Evolutionary conservation across 2,888 invertebrate genomes (phyloP).

Genomic region (Latrodectus elegans): DNA sequence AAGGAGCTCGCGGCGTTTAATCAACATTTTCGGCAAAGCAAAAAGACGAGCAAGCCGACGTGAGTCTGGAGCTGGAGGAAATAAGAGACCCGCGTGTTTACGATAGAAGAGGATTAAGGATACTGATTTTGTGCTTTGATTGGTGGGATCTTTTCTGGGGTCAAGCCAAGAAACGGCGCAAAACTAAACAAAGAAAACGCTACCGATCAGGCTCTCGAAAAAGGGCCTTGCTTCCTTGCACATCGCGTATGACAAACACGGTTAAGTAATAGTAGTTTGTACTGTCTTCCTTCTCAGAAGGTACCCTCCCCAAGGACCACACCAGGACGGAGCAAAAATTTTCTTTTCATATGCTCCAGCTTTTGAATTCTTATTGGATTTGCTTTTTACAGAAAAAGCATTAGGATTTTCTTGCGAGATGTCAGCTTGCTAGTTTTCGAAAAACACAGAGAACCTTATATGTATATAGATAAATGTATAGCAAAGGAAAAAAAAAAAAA

Average conservation of each 20-base stretch:
- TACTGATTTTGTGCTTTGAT: slow-evolving; percentile 67
- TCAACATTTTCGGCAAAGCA: slow-evolving; percentile 68
- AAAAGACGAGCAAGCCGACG: slow-evolving; percentile 62
- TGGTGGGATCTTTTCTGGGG: slow-evolving; percentile 63
- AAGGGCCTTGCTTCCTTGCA: slow-evolving; percentile 14
- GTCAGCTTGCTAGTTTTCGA: slow-evolving; percentile 2
- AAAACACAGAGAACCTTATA: neutral
- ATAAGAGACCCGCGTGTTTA: slow-evolving; percentile 56
- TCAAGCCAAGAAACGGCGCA: slow-evolving; percentile 52
- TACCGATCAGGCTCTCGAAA: slow-evolving; percentile 43
- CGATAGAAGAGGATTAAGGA: slow-evolving; percentile 67
- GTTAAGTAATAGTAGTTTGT: slow-evolving; percentile 69
- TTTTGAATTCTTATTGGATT: slow-evolving; percentile 57
- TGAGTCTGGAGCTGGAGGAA: slow-evolving; percentile 47
- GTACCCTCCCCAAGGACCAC: slow-evolving; percentile 33
- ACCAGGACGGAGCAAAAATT: slow-evolving; percentile 34
- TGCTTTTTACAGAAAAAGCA: slow-evolving; percentile 48
- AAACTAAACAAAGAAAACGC: slow-evolving; percentile 67
- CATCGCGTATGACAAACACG: slow-evolving; percentile 64
- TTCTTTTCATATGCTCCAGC: slow-evolving; percentile 45
- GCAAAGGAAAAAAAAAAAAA: neutral
- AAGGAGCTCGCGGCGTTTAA: slow-evolving; percentile 68
- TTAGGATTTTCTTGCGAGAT: slow-evolving; percentile 36
- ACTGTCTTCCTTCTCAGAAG: slow-evolving; percentile 10
- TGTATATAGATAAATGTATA: neutral